Conservation (phyloP, 2,888 invertebrate species). For the Erannis defoliaria region DNA sequence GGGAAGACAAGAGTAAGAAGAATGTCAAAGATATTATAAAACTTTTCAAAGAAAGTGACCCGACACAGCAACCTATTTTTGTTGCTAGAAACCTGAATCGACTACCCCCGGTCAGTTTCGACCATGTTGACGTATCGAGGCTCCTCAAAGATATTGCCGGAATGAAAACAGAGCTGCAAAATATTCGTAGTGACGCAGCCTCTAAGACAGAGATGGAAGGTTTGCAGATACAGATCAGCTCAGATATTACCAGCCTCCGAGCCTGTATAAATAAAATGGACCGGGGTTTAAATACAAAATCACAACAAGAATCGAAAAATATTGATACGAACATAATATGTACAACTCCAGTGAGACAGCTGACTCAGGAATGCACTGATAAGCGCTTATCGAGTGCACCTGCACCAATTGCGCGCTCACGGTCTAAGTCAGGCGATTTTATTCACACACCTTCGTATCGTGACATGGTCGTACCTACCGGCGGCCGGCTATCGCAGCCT, state of each 20-base stretch:
- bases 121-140: conserved; percentile 30
- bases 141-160: conserved; percentile 28
- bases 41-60: conserved; percentile 34
- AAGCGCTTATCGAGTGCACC: neutral
- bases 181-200: conserved; percentile 13
- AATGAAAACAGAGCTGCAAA: conserved; percentile 27
- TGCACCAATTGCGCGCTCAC: neutral
- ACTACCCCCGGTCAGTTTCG: conserved; percentile 34
- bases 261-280: neutral
- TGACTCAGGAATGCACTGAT: neutral
- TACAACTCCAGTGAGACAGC: neutral
- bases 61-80: conserved; percentile 24
- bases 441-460: neutral
- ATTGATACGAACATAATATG: neutral
- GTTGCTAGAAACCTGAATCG: conserved; percentile 4
- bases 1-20: conserved; percentile 1
- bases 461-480: neutral
- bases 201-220: neutral
- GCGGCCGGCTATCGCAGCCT: neutral
- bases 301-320: neutral
- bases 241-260: neutral
- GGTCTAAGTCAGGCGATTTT: neutral
- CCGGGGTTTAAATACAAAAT: neutral
- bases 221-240: neutral
- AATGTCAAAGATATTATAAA: conserved; percentile 31